These are phyloP conservation scores for Dascillus cervinus DNA, from an alignment of 2,888 invertebrate genomes.

Conservation along the genomic window DNA sequence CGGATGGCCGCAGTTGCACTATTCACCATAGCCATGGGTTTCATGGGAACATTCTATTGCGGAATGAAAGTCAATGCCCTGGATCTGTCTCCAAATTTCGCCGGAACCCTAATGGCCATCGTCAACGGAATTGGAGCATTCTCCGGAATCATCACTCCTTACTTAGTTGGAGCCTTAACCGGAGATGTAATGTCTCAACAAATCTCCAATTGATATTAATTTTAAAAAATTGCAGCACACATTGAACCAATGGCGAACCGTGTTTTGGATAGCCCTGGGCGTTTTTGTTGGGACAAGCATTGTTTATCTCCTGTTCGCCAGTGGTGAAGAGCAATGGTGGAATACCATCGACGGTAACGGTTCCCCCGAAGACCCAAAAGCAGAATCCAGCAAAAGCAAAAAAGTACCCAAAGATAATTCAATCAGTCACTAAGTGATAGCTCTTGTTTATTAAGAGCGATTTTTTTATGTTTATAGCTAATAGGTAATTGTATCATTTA, in stretches of 20 bases:
- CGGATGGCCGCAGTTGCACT: constrained; percentile 43
- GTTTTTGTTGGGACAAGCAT: constrained; percentile 57
- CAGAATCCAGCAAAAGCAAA: too few relatives aligned
- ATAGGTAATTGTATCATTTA: too few relatives aligned
- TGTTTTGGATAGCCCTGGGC: constrained; percentile 66
- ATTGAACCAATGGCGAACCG: constrained; percentile 59
- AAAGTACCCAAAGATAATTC: too few relatives aligned
- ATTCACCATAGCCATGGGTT: constrained; percentile 54
- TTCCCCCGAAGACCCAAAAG: background rate
- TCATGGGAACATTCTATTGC: constrained; percentile 64
- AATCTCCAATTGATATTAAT: constrained; percentile 1
- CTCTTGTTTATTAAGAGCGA: too few relatives aligned
- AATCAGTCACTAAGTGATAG: too few relatives aligned
- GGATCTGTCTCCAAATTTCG: constrained; percentile 57
- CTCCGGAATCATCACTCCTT: constrained; percentile 55
- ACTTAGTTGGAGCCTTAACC: constrained; percentile 52
- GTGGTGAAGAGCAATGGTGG: constrained; percentile 66
- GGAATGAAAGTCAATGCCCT: constrained; percentile 59
- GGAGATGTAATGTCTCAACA: constrained; percentile 55
- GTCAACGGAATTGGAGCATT: constrained; percentile 56
- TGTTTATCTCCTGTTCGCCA: constrained; percentile 57
- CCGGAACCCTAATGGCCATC: constrained; percentile 56
- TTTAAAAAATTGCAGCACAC: constrained; percentile 44
- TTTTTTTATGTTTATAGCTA: too few relatives aligned
- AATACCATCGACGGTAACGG: constrained; percentile 46